Evolutionary conservation across 92 coral and sea anemone species (phyloP).

Genomic region (Isaurus tuberculatus): DNA sequence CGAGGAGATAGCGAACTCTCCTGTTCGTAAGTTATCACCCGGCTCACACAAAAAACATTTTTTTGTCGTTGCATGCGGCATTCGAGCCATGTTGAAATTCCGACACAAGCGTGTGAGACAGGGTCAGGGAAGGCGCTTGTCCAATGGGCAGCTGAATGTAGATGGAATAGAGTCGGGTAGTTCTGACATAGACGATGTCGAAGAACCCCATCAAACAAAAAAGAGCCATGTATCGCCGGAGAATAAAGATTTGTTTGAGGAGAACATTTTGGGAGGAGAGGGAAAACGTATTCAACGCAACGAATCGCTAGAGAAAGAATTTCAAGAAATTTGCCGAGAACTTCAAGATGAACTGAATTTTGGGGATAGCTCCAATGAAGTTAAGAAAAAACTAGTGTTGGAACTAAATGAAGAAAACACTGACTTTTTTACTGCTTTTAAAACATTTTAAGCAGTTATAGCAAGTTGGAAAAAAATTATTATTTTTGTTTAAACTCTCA

Average conservation of each 20-base stretch:
- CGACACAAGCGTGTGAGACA: conserved; percentile 43
- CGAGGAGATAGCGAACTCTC: conserved; percentile 37
- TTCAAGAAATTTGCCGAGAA: conserved; percentile 23
- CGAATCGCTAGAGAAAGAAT: conserved; percentile 33
- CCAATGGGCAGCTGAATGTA: conserved; percentile 9
- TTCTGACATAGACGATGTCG: neutral
- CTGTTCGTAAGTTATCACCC: conserved; percentile 37
- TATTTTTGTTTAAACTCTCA: too few relatives aligned
- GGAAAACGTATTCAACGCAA: neutral
- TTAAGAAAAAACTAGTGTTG: neutral
- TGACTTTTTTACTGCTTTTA: neutral
- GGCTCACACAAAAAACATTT: conserved; percentile 46
- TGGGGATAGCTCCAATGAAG: neutral
- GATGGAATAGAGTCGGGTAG: neutral
- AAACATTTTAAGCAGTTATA: neutral
- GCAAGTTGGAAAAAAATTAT: neutral
- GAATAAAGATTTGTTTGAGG: conserved; percentile 1
- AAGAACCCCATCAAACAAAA: neutral
- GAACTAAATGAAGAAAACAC: neutral
- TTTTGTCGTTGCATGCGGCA: conserved; percentile 40
- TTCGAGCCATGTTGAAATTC: conserved; percentile 50
- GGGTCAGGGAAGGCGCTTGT: conserved; percentile 32
- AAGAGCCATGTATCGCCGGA: neutral
- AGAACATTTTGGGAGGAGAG: neutral
- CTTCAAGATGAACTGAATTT: conserved; percentile 31